Evolutionary conservation across 2,888 invertebrate species (phyloP).

Genomic region (Synanthedon formicaeformis): DNA sequence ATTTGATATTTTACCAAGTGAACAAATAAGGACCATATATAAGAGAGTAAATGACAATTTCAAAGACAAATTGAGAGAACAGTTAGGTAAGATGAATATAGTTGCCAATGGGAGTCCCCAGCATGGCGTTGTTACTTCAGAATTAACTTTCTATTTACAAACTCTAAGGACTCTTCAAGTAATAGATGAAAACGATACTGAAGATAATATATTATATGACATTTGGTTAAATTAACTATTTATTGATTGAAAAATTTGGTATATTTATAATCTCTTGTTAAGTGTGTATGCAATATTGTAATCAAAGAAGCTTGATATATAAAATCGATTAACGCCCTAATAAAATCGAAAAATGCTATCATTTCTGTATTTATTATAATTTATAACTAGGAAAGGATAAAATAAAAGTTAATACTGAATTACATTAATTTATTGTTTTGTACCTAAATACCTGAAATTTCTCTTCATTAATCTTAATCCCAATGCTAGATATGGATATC

Average conservation of each 20-base stretch:
- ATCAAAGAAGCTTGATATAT: too few species aligned
- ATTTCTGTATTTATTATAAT: background rate
- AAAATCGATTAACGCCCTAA: too few species aligned
- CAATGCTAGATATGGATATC: too few species aligned
- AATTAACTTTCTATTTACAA: slow-evolving; percentile 90
- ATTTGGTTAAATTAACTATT: slow-evolving; percentile 77
- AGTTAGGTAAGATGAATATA: slow-evolving; percentile 87
- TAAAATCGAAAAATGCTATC: too few species aligned
- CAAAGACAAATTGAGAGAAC: slow-evolving; percentile 86
- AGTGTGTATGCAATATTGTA: too few species aligned
- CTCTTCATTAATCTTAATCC: too few species aligned
- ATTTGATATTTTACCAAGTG: slow-evolving; percentile 83
- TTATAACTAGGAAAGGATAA: too few species aligned
- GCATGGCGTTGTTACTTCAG: slow-evolving; percentile 94
- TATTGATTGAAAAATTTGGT: background rate
- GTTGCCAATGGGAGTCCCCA: slow-evolving; percentile 97
- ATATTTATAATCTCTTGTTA: too few species aligned
- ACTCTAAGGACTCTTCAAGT: slow-evolving; percentile 85
- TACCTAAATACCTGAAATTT: too few species aligned
- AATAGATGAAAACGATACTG: slow-evolving; percentile 78
- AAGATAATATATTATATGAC: slow-evolving; percentile 83
- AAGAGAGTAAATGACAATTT: slow-evolving; percentile 86
- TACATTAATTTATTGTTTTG: too few species aligned
- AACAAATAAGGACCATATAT: slow-evolving; percentile 82
- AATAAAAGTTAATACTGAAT: too few species aligned